Percentiles rank a stretch among this genome's conserved stretches.
Evolutionary conservation across 1,140 invertebrate species (phyloP).

Genomic region (Drosophila suzukii): DNA sequence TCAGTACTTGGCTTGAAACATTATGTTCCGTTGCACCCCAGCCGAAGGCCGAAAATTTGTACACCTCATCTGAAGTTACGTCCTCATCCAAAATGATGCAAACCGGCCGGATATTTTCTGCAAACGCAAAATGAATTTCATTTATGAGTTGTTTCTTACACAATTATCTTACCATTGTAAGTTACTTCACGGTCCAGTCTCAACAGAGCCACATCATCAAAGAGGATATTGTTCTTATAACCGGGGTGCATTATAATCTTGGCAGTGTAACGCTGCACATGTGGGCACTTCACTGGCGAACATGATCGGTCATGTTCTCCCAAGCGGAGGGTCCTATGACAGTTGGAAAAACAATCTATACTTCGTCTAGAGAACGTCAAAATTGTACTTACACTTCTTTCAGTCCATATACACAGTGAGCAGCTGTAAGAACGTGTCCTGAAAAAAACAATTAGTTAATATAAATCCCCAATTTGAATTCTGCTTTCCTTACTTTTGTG

Average conservation of each 20-base stretch:
- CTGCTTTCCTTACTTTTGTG: neutral
- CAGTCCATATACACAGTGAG: neutral
- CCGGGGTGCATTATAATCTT: neutral
- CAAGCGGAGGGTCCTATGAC: neutral
- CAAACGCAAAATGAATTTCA: neutral
- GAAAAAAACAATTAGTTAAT: too few species aligned
- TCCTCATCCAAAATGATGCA: neutral
- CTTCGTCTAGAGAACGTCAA: too few species aligned
- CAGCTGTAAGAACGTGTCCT: neutral
- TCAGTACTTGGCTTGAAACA: neutral
- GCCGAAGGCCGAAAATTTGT: neutral
- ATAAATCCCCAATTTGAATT: too few species aligned
- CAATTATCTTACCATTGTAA: neutral
- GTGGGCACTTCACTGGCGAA: neutral
- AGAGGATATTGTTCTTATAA: too few species aligned
- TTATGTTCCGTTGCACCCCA: neutral
- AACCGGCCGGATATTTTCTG: neutral
- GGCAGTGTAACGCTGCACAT: neutral
- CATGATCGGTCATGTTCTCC: neutral
- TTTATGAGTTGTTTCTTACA: neutral
- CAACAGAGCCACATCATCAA: neutral
- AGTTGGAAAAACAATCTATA: neutral
- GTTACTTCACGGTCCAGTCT: neutral
- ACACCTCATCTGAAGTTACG: neutral
- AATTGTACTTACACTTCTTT: neutral